phyloP scores from a whole-genome alignment of 2,888 invertebrate genomes.

The Drosophila monieri region DNA sequence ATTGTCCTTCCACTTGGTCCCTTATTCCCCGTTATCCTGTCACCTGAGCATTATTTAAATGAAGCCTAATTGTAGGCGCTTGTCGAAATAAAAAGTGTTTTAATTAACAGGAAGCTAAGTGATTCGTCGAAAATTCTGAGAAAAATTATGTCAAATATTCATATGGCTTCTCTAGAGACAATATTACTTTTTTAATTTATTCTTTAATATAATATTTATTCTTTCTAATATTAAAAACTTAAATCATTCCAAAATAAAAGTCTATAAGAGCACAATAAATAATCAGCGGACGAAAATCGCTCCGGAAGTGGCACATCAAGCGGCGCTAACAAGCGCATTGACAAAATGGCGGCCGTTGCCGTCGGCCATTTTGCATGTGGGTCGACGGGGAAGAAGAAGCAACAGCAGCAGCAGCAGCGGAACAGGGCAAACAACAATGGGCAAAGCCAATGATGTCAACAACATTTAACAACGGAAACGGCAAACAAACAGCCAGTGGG shows the following conservation, averaged over 20 bases:
- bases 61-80: constrained; percentile 46
- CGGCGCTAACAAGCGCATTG: constrained; percentile 51
- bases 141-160: not conserved
- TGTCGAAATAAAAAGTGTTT: constrained; percentile 42
- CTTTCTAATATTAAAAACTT: not conserved
- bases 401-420: constrained; percentile 1
- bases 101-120: constrained; percentile 43
- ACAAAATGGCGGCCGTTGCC: constrained; percentile 41
- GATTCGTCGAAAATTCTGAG: constrained; percentile 10
- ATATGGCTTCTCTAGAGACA: not conserved
- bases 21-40: constrained; percentile 35
- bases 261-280: not conserved
- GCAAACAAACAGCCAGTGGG: constrained; percentile 35
- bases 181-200: not conserved
- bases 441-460: constrained; percentile 58
- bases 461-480: constrained; percentile 53
- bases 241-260: not conserved
- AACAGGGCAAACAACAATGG: constrained; percentile 35
- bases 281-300: constrained; percentile 12
- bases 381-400: not conserved
- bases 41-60: constrained; percentile 42
- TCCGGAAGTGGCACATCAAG: constrained; percentile 39
- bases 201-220: not conserved
- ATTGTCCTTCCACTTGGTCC: constrained; percentile 28
- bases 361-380: constrained; percentile 40